phyloP scores from a whole-genome alignment of 2,797 vertebrate species.

The Geotria australis region DNA sequence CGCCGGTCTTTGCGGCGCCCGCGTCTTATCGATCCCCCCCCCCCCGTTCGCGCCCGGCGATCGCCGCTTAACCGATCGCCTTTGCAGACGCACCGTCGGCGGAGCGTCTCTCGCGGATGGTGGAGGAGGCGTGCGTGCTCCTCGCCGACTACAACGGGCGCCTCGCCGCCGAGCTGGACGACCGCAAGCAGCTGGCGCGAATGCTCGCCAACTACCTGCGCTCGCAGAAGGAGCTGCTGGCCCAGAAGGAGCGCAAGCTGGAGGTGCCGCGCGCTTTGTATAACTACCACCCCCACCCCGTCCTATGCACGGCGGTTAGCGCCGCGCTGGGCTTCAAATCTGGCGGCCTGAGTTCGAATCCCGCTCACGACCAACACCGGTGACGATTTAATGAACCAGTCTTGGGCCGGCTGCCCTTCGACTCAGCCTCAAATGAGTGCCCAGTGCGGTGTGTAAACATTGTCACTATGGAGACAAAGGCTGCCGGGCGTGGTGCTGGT shows the following conservation, averaged over 20 bases:
- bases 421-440: too few relatives aligned
- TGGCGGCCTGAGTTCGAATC: too few relatives aligned
- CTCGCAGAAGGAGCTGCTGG: slow-evolving; percentile 70
- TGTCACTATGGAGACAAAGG: too few relatives aligned
- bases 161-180: slow-evolving; percentile 78
- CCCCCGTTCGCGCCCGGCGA: too few relatives aligned
- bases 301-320: slow-evolving; percentile 5
- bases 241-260: slow-evolving; percentile 72
- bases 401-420: too few relatives aligned
- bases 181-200: slow-evolving; percentile 67
- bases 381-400: too few relatives aligned
- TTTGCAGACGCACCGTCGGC: slow-evolving; percentile 71
- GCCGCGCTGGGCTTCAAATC: background rate
- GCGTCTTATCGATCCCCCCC: background rate
- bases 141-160: slow-evolving; percentile 87
- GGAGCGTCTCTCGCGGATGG: slow-evolving; percentile 74
- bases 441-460: too few relatives aligned
- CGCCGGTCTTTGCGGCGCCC: background rate
- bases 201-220: slow-evolving; percentile 86
- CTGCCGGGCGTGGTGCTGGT: too few relatives aligned
- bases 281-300: slow-evolving; percentile 4
- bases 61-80: too few relatives aligned
- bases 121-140: slow-evolving; percentile 81
- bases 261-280: slow-evolving; percentile 20
- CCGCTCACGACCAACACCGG: too few relatives aligned